Conservation (phyloP, 1,140 invertebrate species). For the Leptopilina boulardi region DNA sequence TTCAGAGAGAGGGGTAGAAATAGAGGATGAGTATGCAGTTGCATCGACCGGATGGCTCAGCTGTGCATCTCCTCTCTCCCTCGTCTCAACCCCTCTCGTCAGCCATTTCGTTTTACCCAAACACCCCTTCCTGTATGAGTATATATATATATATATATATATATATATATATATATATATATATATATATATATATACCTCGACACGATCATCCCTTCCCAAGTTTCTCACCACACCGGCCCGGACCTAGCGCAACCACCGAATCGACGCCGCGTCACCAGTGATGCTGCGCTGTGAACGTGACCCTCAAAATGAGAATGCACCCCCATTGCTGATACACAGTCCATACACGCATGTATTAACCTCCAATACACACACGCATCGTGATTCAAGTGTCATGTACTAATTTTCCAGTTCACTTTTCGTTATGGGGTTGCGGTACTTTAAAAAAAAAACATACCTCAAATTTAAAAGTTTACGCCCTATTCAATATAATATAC, state of each 20-base stretch:
- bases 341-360: conserved; percentile 2
- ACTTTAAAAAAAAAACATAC: neutral
- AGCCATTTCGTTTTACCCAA: conserved; percentile 35
- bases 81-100: conserved; percentile 42
- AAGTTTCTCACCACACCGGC: conserved; percentile 42
- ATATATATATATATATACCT: no score
- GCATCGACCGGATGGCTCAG: conserved; percentile 71
- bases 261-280: conserved; percentile 64
- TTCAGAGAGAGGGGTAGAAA: conserved; percentile 22
- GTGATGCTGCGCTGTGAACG: conserved; percentile 72
- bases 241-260: conserved; percentile 72
- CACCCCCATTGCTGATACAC: conserved; percentile 34
- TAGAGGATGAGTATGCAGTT: conserved; percentile 61
- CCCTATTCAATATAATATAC: no score
- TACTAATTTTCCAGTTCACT: neutral
- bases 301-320: conserved; percentile 72
- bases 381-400: neutral
- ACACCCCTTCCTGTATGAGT: conserved; percentile 26
- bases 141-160: no score
- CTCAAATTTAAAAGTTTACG: no score
- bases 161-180: no score
- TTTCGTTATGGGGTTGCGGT: neutral
- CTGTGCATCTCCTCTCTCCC: conserved; percentile 63
- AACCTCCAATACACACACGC: conserved; percentile 5
- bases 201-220: conserved; percentile 40